These are phyloP conservation scores for Kuschelorhynchus macadamiae DNA, from an alignment of 2,888 invertebrate species.

Conservation along the genomic window DNA sequence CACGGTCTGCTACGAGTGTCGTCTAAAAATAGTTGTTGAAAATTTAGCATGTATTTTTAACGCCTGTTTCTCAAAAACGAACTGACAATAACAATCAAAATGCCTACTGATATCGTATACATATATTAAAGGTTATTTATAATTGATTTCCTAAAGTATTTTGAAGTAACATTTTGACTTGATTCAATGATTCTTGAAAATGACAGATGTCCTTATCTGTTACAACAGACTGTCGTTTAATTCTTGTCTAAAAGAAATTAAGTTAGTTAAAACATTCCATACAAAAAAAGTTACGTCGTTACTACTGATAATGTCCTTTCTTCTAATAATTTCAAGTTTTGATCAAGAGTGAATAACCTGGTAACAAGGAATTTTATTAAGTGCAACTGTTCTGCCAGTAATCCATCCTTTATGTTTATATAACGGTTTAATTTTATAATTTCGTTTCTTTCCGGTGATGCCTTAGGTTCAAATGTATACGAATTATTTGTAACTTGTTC, in stretches of 20 bases:
- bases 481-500: background rate
- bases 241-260: slow-evolving; percentile 31
- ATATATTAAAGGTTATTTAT: too few relatives aligned
- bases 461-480: background rate
- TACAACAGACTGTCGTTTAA: slow-evolving; percentile 13
- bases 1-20: slow-evolving; percentile 19
- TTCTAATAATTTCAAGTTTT: slow-evolving; percentile 50
- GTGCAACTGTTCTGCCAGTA: slow-evolving; percentile 53
- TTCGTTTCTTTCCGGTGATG: slow-evolving; percentile 23
- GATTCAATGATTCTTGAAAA: slow-evolving; percentile 38
- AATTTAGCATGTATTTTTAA: background rate
- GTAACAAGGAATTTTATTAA: slow-evolving; percentile 55
- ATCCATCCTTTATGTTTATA: slow-evolving; percentile 52
- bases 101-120: too few relatives aligned
- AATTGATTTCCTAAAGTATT: slow-evolving; percentile 13
- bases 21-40: slow-evolving; percentile 27
- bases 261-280: slow-evolving; percentile 5
- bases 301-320: slow-evolving; percentile 52
- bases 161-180: slow-evolving; percentile 19
- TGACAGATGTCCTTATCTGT: slow-evolving; percentile 12
- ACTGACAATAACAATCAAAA: too few relatives aligned
- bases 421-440: slow-evolving; percentile 44
- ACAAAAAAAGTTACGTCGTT: slow-evolving; percentile 18
- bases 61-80: too few relatives aligned
- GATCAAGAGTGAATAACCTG: slow-evolving; percentile 50